Evolutionary conservation across 53 echinoderm and acorn worm species (phyloP).

Genomic region (Henricia sp.): DNA sequence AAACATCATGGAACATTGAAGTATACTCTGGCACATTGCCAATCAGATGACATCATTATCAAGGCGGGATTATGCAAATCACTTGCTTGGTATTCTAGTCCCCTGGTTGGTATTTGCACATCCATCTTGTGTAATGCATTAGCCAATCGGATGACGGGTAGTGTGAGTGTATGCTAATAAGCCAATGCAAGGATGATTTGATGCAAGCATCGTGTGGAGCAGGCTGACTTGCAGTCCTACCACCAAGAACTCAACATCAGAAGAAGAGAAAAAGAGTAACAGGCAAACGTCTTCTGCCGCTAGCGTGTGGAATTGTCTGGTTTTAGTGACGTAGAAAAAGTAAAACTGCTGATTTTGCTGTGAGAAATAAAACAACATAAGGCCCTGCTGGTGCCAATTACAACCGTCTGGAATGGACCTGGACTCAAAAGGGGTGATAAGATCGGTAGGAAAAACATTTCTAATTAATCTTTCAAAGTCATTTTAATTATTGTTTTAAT

Average conservation of each 20-base stretch:
- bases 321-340: constrained; percentile 31
- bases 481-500: too few species aligned
- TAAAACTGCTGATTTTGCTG: constrained; percentile 46
- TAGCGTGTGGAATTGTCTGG: constrained; percentile 39
- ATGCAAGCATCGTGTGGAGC: neutral
- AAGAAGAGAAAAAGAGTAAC: constrained; percentile 32
- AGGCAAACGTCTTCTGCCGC: constrained; percentile 2
- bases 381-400: constrained; percentile 52
- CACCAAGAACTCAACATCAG: constrained; percentile 28
- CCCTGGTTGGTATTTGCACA: constrained; percentile 41
- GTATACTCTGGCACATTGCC: constrained; percentile 5
- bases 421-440: constrained; percentile 47
- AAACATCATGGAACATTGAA: too few species aligned
- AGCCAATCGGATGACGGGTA: constrained; percentile 19
- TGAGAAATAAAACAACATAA: constrained; percentile 9
- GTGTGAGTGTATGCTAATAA: constrained; percentile 25
- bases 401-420: constrained; percentile 46
- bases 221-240: constrained; percentile 57
- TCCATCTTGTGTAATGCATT: neutral
- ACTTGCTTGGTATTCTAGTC: neutral
- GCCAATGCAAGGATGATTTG: constrained; percentile 18
- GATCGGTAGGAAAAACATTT: constrained; percentile 33
- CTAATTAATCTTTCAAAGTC: neutral
- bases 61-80: constrained; percentile 41
- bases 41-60: constrained; percentile 22